Conservation (phyloP, 2,888 invertebrate species). For the Ellobium chinense region DNA sequence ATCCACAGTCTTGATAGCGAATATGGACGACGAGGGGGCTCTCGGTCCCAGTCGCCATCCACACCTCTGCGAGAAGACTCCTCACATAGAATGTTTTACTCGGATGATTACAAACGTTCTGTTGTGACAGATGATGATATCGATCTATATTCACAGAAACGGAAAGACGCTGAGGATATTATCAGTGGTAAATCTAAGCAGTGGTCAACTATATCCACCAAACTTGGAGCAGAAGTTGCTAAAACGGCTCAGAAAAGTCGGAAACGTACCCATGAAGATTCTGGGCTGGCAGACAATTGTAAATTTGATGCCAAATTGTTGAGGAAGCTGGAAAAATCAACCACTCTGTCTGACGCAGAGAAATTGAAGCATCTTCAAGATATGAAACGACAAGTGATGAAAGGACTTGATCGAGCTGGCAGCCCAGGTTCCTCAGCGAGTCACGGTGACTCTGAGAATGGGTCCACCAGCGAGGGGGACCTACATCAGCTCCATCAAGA, state of each 20-base stretch:
- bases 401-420: conserved; percentile 45
- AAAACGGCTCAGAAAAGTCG: conserved; percentile 58
- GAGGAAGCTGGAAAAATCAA: conserved; percentile 37
- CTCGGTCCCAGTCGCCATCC: conserved; percentile 59
- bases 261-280: conserved; percentile 68
- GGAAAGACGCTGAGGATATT: conserved; percentile 28
- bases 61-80: conserved; percentile 71
- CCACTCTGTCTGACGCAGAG: background rate
- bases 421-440: conserved; percentile 69
- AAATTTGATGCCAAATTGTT: conserved; percentile 43
- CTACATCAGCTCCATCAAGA: conserved; percentile 73
- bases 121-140: conserved; percentile 32
- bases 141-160: conserved; percentile 8
- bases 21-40: conserved; percentile 39
- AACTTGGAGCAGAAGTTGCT: conserved; percentile 50
- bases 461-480: conserved; percentile 80
- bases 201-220: conserved; percentile 23
- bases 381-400: background rate
- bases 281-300: conserved; percentile 51
- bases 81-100: conserved; percentile 47
- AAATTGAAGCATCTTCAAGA: background rate
- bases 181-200: conserved; percentile 10
- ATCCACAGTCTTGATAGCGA: conserved; percentile 44
- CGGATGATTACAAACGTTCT: conserved; percentile 51
- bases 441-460: conserved; percentile 80